Percentiles rank a stretch among this genome's conserved stretches.
phyloP scores from a whole-genome alignment of 2,797 vertebrate species.

The Chelmon rostratus region DNA sequence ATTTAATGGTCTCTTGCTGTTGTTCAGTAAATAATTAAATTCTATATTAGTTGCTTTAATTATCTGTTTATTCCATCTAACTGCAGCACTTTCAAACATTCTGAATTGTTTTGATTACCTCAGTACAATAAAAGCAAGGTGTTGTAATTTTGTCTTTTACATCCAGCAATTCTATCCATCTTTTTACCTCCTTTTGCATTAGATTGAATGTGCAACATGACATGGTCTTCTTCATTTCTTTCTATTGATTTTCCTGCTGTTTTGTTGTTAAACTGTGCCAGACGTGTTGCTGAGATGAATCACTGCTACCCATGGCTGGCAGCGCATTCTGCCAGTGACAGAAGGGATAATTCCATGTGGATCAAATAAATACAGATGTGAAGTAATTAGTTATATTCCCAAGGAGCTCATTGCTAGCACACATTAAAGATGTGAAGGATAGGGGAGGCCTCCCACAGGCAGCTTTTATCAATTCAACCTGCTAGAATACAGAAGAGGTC shows the following conservation, averaged over 20 bases:
- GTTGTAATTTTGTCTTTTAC: slow-evolving; percentile 54
- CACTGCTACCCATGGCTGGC: slow-evolving; percentile 93
- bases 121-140: slow-evolving; percentile 35
- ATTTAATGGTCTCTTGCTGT: slow-evolving; percentile 47
- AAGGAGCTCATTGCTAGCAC: slow-evolving; percentile 94
- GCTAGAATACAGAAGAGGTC: slow-evolving; percentile 97
- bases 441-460: slow-evolving; percentile 92
- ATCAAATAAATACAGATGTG: slow-evolving; percentile 99
- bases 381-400: slow-evolving; percentile 99
- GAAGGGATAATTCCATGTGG: slow-evolving; percentile 98
- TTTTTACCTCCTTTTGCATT: slow-evolving; percentile 54
- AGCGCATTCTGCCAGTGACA: slow-evolving; percentile 96
- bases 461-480: slow-evolving; percentile 99
- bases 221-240: slow-evolving; percentile 85
- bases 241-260: slow-evolving; percentile 93
- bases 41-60: slow-evolving; percentile 58
- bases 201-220: slow-evolving; percentile 71
- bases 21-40: slow-evolving; percentile 54
- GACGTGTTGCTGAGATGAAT: slow-evolving; percentile 96
- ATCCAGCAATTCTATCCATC: slow-evolving; percentile 46
- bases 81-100: slow-evolving; percentile 58
- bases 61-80: slow-evolving; percentile 57
- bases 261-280: slow-evolving; percentile 93
- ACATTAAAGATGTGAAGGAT: slow-evolving; percentile 97
- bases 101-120: slow-evolving; percentile 53